Evolutionary conservation across 2,888 invertebrate genomes (phyloP), one percentile per base, ranked within the genome.

Genomic region (Tachina grossa): DNA sequence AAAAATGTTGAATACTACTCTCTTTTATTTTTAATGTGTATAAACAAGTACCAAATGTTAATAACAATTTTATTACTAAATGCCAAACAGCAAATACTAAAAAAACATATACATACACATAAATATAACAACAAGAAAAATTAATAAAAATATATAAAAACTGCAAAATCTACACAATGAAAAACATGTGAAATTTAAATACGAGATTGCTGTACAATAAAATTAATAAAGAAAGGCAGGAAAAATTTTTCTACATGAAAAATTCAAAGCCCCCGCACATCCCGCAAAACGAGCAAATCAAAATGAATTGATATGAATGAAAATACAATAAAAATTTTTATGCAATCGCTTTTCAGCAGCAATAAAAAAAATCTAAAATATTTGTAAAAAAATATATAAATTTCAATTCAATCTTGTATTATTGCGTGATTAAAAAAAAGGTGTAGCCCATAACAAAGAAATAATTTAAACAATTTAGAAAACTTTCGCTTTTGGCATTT

Each of bases 1-100:
- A 53, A 53, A 68, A 39, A 41, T 41, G 39, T 68, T 51, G 11
- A 19, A 22, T 47, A n/a, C 9, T 22, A 31, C 1, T 31, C 31
- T 31, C 1, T 31, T 31, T 9, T 39, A 0, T 39, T n/a, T 19
- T 16, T 22, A 31, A 19, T 63, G n/a, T 47, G 16, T 45, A 53
- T 63, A 69, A 78, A 53, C 77, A 77, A 78, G 14, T 47, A 22
- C 51, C 49, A 72, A 79, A 72, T 79, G 65, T 79, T 79, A 72
- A 79, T 65, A 79, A 79, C 55, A 72, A 72, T 72, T 79, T 79
- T 79, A 79, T 72, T 55, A 55, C 71, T 72, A 72, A 71, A 79
- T 72, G 41, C 79, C 53, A 71, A 79, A 63, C 53, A 65, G 9
- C 31, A 55, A 53, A 76, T 53, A 39, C 53, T 53, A 55, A 55